phyloP scores from a whole-genome alignment of 2,797 vertebrate species.

The Heliangelus exortis region DNA sequence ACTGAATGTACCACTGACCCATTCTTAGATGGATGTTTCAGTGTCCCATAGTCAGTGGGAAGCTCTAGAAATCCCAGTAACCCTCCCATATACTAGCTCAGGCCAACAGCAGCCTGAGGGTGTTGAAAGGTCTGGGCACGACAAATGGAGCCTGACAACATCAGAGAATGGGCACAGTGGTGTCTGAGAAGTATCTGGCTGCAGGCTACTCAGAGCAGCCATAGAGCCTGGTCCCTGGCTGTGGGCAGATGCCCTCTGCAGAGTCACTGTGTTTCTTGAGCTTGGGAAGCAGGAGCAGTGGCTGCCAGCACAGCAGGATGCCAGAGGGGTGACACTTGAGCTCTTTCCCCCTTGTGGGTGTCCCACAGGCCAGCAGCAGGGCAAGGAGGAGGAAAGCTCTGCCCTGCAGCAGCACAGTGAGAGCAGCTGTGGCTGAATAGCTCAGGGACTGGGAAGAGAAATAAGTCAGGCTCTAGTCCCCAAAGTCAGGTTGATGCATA shows the following conservation, averaged over 20 bases:
- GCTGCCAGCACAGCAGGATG: neutral
- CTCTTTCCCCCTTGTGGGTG: neutral
- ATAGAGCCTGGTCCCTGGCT: fast-evolving
- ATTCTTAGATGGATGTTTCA: neutral
- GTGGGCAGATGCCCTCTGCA: neutral
- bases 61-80: neutral
- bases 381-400: neutral
- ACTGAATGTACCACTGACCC: neutral
- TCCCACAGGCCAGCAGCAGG: fast-evolving
- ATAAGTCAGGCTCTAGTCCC: neutral
- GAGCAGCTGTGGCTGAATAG: neutral
- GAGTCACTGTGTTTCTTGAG: neutral
- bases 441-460: fast-evolving
- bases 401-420: neutral
- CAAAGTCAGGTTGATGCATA: neutral
- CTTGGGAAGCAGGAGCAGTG: neutral
- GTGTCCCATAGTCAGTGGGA: neutral
- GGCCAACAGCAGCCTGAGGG: fast-evolving
- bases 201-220: neutral
- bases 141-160: neutral
- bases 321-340: neutral
- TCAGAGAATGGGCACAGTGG: neutral
- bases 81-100: neutral
- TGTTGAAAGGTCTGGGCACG: neutral
- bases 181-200: neutral